Evolutionary conservation across 2,888 invertebrate species (phyloP), one percentile per base, ranked within the genome.

Genomic region (Allacma fusca): DNA sequence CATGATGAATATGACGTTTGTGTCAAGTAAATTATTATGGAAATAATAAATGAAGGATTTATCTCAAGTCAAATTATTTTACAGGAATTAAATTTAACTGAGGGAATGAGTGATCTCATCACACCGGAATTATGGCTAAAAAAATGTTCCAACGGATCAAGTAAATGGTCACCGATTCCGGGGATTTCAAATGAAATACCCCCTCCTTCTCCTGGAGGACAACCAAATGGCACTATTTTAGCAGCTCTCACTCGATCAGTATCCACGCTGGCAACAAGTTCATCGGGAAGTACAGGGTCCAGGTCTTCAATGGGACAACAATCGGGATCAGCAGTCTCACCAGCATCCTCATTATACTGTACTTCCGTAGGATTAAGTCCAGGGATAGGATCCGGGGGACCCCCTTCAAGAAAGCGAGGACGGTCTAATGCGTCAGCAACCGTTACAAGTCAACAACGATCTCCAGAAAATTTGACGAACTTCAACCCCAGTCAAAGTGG

Each of bases 51-150:
- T n/a, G n/a, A n/a, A n/a, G n/a, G n/a, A n/a, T n/a, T n/a, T n/a
- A n/a, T n/a, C n/a, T n/a, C n/a, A n/a, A n/a, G n/a, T n/a, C n/a
- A n/a, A n/a, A n/a, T n/a, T n/a, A n/a, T n/a, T n/a, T n/a, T n/a
- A n/a, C n/a, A 62, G 62, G 62, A 62, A 62, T 24, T 62, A 24
- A 62, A 62, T 26, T 26, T 62, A 24, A 62, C 62, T 2, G 62
- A 62, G 4, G 62, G 65, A 34, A 72, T 29, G 21, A 77, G 69
- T 1, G 81, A 81, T 29, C 74, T 82, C 23, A 80, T 82, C 19
- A 82, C 81, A 19, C 81, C 81, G 13, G 81, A 80, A 5, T 50
- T 80, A 1, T 82, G 81, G 81, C 64, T 82, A 1, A 72, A 75
- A 19, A 73, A 80, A 40, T 57, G 69, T 0, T 34, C 59, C 1